Base-by-base conservation (phyloP, 2,113 vertebrate species). In the Rhea americana region DNA sequence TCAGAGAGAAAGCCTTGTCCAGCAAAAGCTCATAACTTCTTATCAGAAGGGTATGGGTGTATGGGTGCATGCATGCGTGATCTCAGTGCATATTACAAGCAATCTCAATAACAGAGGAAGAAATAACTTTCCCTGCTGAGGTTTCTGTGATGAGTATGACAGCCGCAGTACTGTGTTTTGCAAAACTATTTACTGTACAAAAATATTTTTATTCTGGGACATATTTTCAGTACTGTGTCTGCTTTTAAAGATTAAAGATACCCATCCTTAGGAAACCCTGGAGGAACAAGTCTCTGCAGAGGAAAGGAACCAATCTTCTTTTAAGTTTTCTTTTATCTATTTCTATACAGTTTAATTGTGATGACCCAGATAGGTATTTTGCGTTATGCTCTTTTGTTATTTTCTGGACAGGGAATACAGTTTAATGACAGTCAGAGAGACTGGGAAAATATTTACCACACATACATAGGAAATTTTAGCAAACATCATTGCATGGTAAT, bases 241-340 rank as follows among this genome's bases (percentile, higher is more conserved):
- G 71, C 73, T 93, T 90, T 94, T 89, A 89, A 95, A 95, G 92
- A 96, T 95, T 95, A 95, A 97, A 96, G 81, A 93, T 48, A 11
- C 65, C n/a, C 74, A 93, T 93, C 61, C 80, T 90, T 85, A 89
- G 53, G 79, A 96, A 96, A 87, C 80, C 79, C 89, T 94, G 71
- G 82, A 95, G 94, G 79, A 94, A 86, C 74, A 89, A 96, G 56
- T 88, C 93, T 96, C 96, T 72, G 73, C 59, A 96, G 93, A 96
- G 82, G 65, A 94, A 92, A 85, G 45, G 82, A 95, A 79, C 28
- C 43, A 88, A 95, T 92, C 83, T 95, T 94, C 88, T 96, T 95
- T 93, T 90, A 95, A 87, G 86, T 96, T 96, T 94, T 90, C 90
- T 97, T 97, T 96, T 95, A 96, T 96, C 91, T 96, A 90, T 95